Conservation (phyloP, 2,113 vertebrate genomes). For the Falco punctatus region DNA sequence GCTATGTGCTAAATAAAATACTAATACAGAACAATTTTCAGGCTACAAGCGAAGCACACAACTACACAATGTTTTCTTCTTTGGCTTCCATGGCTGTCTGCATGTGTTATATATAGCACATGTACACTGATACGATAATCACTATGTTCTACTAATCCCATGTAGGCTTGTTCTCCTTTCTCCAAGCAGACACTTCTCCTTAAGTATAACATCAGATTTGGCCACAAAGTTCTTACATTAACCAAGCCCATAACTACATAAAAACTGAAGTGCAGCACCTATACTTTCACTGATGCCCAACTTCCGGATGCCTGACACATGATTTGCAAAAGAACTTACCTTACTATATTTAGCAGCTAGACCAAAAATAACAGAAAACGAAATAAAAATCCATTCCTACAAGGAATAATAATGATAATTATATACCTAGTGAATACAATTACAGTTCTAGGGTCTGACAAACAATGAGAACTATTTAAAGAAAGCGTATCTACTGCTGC, state of each 20-base stretch:
- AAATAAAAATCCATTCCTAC: neutral
- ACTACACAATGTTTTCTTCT: neutral
- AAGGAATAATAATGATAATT: neutral
- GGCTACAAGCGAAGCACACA: neutral
- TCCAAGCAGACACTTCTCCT: neutral
- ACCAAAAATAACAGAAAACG: neutral
- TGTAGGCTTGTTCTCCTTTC: neutral
- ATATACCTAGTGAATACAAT: neutral
- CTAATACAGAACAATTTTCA: neutral
- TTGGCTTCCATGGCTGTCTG: neutral
- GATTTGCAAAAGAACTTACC: neutral
- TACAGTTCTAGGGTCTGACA: neutral
- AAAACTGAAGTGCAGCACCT: neutral
- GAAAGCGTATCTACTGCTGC: neutral
- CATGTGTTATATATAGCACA: neutral
- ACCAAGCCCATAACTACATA: neutral
- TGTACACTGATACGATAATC: neutral
- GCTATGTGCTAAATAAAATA: neutral
- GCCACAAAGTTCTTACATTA: neutral
- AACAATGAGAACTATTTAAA: neutral
- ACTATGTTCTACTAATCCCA: neutral
- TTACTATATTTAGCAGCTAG: neutral
- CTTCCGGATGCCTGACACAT: neutral
- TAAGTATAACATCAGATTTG: neutral
- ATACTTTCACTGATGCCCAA: neutral